Conservation (phyloP, 2,797 vertebrate species). For the Rallus crepitans region DNA sequence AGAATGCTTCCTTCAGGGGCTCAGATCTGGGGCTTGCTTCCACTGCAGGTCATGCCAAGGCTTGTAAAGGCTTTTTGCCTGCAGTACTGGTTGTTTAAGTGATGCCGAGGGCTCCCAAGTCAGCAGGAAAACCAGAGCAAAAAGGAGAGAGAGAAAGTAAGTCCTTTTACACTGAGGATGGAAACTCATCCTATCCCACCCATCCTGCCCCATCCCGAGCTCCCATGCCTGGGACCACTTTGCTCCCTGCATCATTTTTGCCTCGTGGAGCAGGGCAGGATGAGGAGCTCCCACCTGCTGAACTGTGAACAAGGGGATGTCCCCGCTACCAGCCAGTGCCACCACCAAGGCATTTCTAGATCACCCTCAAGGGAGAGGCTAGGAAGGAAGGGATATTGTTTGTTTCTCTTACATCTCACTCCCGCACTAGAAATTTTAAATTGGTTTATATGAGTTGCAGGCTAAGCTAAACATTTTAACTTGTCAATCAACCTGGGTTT, state of each 20-base stretch:
- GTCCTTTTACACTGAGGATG: neutral
- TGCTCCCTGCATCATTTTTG: accelerated
- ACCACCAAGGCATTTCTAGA: accelerated
- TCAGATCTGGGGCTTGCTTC: neutral
- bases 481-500: conserved; percentile 90
- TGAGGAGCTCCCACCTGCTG: neutral
- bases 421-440: conserved; percentile 77
- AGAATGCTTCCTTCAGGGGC: neutral
- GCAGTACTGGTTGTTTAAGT: neutral
- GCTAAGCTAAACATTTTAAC: conserved; percentile 89
- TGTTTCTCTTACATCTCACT: conserved; percentile 82
- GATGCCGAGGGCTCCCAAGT: neutral
- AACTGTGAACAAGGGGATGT: neutral
- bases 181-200: neutral
- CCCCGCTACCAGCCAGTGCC: neutral
- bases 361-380: neutral
- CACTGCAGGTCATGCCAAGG: neutral
- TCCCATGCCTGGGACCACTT: accelerated
- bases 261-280: neutral
- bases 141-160: neutral
- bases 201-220: neutral
- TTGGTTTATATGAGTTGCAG: conserved; percentile 76
- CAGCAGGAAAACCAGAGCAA: neutral
- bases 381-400: conserved; percentile 58
- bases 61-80: neutral